These are phyloP conservation scores for Stomatorhinus walkeri DNA, from an alignment of 2,797 vertebrate genomes.

Conservation along the genomic window DNA sequence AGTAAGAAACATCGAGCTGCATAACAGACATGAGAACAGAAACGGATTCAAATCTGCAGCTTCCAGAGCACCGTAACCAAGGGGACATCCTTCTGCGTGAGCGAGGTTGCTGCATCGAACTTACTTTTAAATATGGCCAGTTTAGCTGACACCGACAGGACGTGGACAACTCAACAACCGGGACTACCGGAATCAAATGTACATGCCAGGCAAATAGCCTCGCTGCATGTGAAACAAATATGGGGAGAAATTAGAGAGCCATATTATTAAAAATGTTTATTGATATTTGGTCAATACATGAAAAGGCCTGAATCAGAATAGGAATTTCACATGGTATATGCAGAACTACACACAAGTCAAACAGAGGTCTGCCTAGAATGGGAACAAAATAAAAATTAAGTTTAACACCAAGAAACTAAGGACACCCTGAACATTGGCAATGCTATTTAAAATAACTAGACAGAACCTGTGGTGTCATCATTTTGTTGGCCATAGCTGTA, in stretches of 20 bases:
- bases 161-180: not conserved
- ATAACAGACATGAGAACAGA: slow-evolving; percentile 4
- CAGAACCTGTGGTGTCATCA: slow-evolving; percentile 60
- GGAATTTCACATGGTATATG: slow-evolving; percentile 81
- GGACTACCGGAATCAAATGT: not conserved
- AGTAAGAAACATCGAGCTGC: not conserved
- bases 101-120: not conserved
- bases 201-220: not conserved
- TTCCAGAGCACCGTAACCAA: slow-evolving; percentile 1
- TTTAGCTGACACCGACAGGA: slow-evolving; percentile 3
- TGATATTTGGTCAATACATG: slow-evolving; percentile 99
- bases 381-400: slow-evolving; percentile 69
- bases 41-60: not conserved
- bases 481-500: slow-evolving; percentile 75
- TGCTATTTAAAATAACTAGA: slow-evolving; percentile 58
- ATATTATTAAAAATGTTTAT: slow-evolving; percentile 98
- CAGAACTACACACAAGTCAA: slow-evolving; percentile 88
- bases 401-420: slow-evolving; percentile 79
- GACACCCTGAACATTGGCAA: slow-evolving; percentile 56
- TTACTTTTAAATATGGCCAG: not conserved
- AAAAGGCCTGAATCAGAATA: slow-evolving; percentile 98
- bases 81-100: not conserved
- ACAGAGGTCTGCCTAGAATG: slow-evolving; percentile 79
- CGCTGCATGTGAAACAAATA: not conserved
- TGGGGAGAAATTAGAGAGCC: slow-evolving; percentile 36